phyloP scores from a whole-genome alignment of 2,888 invertebrate genomes.

The Timandra comae region DNA sequence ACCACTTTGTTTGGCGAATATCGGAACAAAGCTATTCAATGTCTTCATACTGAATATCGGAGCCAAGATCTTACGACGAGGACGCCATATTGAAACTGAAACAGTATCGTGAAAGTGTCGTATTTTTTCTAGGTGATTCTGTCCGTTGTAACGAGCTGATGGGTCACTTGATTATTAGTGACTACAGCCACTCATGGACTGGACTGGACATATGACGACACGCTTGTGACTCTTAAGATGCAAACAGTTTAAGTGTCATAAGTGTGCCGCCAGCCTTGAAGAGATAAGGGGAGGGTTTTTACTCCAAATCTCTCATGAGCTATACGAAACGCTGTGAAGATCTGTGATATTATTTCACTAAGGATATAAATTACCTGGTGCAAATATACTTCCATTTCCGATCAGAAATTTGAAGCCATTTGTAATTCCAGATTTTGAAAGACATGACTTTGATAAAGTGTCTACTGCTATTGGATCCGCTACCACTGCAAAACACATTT shows the following conservation, averaged over 20 bases:
- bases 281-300: no score
- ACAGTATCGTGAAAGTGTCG: no score
- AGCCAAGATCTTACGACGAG: constrained; percentile 34
- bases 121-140: no score
- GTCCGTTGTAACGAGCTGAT: no score
- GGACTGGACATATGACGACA: no score
- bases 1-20: constrained; percentile 29
- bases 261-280: no score
- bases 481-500: constrained; percentile 23
- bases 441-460: constrained; percentile 29
- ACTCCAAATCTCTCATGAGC: no score
- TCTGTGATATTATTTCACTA: no score
- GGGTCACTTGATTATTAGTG: no score
- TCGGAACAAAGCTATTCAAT: constrained; percentile 26
- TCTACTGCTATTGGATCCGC: constrained; percentile 32
- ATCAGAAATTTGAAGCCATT: constrained; percentile 19
- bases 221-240: no score
- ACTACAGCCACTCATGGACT: no score
- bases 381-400: constrained; percentile 41
- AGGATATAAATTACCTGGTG: constrained; percentile 29
- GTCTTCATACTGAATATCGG: constrained; percentile 32
- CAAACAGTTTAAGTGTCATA: no score
- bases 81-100: constrained; percentile 39
- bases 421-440: constrained; percentile 37
- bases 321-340: background rate